A percentile compares a stretch with the other conserved stretches of the same genome.
phyloP scores from a whole-genome alignment of 2,797 vertebrate genomes.

The Xyrichtys novacula region DNA sequence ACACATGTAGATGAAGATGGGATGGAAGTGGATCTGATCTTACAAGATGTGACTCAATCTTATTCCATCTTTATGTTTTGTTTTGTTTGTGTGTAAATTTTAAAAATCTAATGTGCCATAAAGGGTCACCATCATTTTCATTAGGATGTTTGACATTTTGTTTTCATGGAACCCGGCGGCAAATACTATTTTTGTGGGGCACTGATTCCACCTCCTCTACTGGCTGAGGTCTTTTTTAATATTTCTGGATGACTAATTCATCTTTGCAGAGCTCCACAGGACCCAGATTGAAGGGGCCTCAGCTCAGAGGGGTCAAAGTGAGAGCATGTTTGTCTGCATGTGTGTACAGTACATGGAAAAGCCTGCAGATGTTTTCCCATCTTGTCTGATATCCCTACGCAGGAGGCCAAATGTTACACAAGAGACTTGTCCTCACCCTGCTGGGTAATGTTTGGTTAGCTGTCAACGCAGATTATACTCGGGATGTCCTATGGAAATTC shows the following conservation, averaged over 20 bases:
- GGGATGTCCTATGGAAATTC: constrained; percentile 15
- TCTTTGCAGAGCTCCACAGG: neutral
- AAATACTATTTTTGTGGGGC: neutral
- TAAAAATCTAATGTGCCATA: neutral
- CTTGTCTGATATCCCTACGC: constrained; percentile 45
- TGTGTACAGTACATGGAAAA: constrained; percentile 29
- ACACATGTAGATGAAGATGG: too few species aligned
- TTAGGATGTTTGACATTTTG: neutral
- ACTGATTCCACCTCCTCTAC: too few species aligned
- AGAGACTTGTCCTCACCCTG: constrained; percentile 34
- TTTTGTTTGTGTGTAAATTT: too few species aligned
- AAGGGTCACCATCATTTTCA: neutral
- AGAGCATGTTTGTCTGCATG: constrained; percentile 4
- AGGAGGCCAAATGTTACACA: constrained; percentile 61
- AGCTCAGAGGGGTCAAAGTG: neutral
- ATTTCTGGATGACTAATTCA: neutral
- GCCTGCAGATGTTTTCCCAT: constrained; percentile 57
- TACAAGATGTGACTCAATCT: too few species aligned
- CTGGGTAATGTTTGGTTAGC: constrained; percentile 61
- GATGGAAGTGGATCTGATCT: too few species aligned
- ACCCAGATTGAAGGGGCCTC: neutral
- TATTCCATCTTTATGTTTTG: too few species aligned
- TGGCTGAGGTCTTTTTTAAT: neutral
- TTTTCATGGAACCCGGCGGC: neutral
- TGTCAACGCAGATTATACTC: constrained; percentile 27